phyloP scores from a whole-genome alignment of 2,113 vertebrate species.

The Ictidomys tridecemlineatus region DNA sequence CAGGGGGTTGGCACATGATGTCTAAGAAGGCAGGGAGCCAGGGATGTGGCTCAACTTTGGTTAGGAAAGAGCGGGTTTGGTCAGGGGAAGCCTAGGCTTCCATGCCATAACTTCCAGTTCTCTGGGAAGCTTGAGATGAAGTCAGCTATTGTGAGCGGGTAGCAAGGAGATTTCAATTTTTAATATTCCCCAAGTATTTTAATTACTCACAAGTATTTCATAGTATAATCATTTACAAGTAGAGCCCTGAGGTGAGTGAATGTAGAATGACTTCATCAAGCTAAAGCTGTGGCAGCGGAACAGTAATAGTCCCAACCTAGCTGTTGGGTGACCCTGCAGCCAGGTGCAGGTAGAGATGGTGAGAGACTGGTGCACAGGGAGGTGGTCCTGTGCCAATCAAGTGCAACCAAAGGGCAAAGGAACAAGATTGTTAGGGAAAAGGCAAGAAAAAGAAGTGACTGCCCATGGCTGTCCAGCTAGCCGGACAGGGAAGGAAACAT shows the following conservation, averaged over 20 bases:
- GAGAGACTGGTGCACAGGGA: not conserved
- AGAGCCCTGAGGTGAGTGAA: not conserved
- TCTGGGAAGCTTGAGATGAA: not conserved
- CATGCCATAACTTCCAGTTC: not conserved
- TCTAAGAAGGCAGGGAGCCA: not conserved
- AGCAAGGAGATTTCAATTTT: not conserved
- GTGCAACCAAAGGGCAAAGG: not conserved
- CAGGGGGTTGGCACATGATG: not conserved
- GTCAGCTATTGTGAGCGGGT: not conserved
- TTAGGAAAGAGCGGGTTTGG: not conserved
- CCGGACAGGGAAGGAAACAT: not conserved
- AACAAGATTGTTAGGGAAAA: not conserved
- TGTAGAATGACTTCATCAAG: not conserved
- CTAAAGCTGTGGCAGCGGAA: not conserved
- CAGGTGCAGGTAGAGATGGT: not conserved
- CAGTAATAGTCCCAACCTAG: not conserved
- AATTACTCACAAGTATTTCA: not conserved
- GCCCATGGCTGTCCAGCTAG: not conserved
- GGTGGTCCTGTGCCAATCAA: not conserved
- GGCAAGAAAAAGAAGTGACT: constrained; percentile 15
- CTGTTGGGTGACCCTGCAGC: not conserved
- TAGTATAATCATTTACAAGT: not conserved
- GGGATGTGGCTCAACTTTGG: not conserved
- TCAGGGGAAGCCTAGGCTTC: not conserved
- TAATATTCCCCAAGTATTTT: not conserved